Base-by-base conservation (phyloP, 2,797 vertebrate species). In the Astyanax mexicanus region DNA sequence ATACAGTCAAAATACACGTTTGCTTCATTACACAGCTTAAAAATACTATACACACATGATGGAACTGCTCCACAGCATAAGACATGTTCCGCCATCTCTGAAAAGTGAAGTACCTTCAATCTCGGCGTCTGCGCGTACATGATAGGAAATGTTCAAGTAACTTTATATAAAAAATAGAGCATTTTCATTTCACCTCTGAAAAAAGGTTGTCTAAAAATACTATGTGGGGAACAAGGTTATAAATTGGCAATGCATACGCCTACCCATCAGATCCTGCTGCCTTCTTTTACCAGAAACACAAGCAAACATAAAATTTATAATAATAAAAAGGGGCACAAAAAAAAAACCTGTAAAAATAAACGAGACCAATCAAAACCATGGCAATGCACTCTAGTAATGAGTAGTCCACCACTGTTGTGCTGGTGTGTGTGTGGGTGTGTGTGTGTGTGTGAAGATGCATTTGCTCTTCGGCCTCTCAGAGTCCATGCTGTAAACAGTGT, bases 141-240 rank as follows among this genome's bases (percentile, higher is more conserved):
- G n/a, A 77, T 89, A 86, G 88, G 90, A 92, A 91, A 90, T 85
- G 54, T 91, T 94, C 91, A 93, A 93, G 92, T 93, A 90, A 87
- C 89, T 81, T 87, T 74, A 89, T 91, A 92, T 52, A 93, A 93
- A 93, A 94, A 93, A 94, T 92, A 93, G 80, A 93, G 87, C 82
- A 15, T 57, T 54, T 88, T 72, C 81, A 83, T 88, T 85, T 85
- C 82, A 79, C 84, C 78, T 88, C 83, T 90, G 87, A 93, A 90
- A 88, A 78, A 45, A 6, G 5, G 10, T 79, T 71, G 65, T 89
- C 81, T 86, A 81, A 91, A 93, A 93, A 93, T 91, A 92, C 88
- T 91, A 80, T 69, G 64, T 58, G 66, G 79, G 77, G 84, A 89
- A 89, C 81, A 85, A 84, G 83, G 79, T 90, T 89, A 88, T 69